A percentile compares a stretch with the other conserved stretches of the same genome.
Conservation (phyloP, 92 coral and sea anemone genomes). For the Zoanthus sociatus region DNA sequence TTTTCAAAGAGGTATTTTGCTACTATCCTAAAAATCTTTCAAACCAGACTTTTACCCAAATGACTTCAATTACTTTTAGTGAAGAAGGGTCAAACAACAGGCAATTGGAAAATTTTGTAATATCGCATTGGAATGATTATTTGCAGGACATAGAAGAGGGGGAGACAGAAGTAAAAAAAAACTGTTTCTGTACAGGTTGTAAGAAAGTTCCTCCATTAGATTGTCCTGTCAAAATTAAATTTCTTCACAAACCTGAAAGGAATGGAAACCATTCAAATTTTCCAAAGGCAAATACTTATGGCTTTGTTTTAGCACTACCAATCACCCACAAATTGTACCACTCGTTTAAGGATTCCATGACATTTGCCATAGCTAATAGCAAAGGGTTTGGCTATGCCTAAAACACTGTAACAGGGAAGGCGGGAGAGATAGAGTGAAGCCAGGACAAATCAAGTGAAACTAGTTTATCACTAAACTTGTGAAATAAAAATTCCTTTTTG, state of each 20-base stretch:
- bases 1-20: conserved; percentile 64
- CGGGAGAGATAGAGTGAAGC: background rate
- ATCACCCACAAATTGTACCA: conserved; percentile 62
- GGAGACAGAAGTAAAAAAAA: conserved; percentile 45
- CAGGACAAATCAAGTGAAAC: too few relatives aligned
- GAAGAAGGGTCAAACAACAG: conserved; percentile 76
- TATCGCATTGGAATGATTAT: conserved; percentile 70
- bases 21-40: conserved; percentile 49
- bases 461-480: too few relatives aligned
- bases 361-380: conserved; percentile 72
- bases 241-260: conserved; percentile 61
- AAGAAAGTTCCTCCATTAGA: conserved; percentile 73
- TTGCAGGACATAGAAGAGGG: conserved; percentile 78
- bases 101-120: conserved; percentile 51
- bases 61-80: conserved; percentile 53
- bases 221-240: conserved; percentile 22
- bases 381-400: conserved; percentile 75
- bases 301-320: conserved; percentile 52
- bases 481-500: too few relatives aligned
- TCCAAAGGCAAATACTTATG: conserved; percentile 66
- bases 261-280: conserved; percentile 61
- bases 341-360: conserved; percentile 64
- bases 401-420: background rate
- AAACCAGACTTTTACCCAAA: conserved; percentile 54
- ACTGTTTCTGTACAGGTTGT: conserved; percentile 64